Evolutionary conservation across 2,113 vertebrate genomes (phyloP).

Genomic region (Neopipo cinnamomea): DNA sequence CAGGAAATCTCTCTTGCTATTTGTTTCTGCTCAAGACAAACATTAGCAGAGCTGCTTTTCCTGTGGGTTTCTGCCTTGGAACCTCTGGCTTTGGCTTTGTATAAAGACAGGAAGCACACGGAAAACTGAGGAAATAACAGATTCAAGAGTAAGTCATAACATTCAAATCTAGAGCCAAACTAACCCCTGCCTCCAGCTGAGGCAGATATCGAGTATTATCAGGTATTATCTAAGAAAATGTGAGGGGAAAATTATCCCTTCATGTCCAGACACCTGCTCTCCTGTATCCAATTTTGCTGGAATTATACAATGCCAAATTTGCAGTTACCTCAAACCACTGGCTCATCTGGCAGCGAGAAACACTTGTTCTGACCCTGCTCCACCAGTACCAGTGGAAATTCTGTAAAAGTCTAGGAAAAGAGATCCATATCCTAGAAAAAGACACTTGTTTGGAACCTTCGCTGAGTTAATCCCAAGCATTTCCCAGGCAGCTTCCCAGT

Average conservation of each 20-base stretch:
- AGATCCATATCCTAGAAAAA: background rate
- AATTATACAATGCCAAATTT: background rate
- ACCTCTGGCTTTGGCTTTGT: background rate
- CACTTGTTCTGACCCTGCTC: background rate
- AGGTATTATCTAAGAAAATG: background rate
- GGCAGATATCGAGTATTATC: background rate
- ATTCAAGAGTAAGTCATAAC: background rate
- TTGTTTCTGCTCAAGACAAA: conserved; percentile 2
- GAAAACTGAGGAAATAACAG: background rate
- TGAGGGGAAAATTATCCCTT: background rate
- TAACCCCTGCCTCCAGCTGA: background rate
- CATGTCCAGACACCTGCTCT: background rate
- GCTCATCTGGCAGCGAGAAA: background rate
- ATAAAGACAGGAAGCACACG: background rate
- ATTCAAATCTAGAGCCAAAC: background rate
- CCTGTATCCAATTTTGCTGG: background rate
- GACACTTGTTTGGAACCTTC: background rate
- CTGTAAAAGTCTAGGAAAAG: background rate
- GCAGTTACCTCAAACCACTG: background rate
- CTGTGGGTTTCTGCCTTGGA: background rate
- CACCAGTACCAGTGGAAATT: background rate
- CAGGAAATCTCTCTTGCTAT: background rate
- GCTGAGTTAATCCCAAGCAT: background rate
- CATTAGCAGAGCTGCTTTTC: conserved; percentile 11
- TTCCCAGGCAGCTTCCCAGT: background rate